These are phyloP conservation scores for Drosophila kurseongensis DNA, from an alignment of 1,140 invertebrate species.

Conservation along the genomic window DNA sequence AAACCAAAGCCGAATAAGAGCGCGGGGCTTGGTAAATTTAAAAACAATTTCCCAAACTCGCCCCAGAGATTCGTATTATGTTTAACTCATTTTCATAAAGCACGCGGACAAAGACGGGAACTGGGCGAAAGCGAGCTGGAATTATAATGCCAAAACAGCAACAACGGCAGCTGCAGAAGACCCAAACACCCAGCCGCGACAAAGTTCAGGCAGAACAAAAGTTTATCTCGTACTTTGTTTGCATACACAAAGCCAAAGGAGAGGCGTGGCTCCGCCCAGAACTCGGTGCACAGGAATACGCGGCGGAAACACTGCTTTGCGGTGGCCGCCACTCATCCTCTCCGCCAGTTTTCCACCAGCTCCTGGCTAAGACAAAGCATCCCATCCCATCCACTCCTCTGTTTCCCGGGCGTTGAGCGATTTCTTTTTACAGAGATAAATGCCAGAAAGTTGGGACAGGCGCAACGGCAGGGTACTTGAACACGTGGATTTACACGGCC, in stretches of 20 bases:
- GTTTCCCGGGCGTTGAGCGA: conserved; percentile 61
- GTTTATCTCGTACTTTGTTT: conserved; percentile 81
- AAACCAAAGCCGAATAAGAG: conserved; percentile 2
- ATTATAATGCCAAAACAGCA: conserved; percentile 52
- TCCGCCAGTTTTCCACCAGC: conserved; percentile 4
- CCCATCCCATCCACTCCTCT: neutral
- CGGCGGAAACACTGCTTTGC: conserved; percentile 49
- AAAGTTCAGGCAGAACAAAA: conserved; percentile 81
- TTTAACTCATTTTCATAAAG: conserved; percentile 72
- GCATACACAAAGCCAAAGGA: conserved; percentile 58
- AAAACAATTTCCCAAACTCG: conserved; percentile 65
- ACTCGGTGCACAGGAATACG: conserved; percentile 52
- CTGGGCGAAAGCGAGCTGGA: conserved; percentile 26
- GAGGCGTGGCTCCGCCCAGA: conserved; percentile 4
- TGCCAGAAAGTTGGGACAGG: conserved; percentile 57
- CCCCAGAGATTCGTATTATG: conserved; percentile 62
- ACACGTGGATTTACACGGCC: conserved; percentile 13
- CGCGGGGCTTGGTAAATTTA: conserved; percentile 36
- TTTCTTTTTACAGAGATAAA: conserved; percentile 79
- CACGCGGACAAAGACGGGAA: conserved; percentile 45
- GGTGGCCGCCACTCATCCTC: conserved; percentile 23
- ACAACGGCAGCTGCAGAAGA: conserved; percentile 20
- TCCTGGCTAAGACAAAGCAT: conserved; percentile 64
- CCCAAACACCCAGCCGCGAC: conserved; percentile 28
- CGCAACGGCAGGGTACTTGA: conserved; percentile 16